These are phyloP conservation scores for Zosterops borbonicus DNA, from an alignment of 2,113 vertebrate species.

Conservation along the genomic window DNA sequence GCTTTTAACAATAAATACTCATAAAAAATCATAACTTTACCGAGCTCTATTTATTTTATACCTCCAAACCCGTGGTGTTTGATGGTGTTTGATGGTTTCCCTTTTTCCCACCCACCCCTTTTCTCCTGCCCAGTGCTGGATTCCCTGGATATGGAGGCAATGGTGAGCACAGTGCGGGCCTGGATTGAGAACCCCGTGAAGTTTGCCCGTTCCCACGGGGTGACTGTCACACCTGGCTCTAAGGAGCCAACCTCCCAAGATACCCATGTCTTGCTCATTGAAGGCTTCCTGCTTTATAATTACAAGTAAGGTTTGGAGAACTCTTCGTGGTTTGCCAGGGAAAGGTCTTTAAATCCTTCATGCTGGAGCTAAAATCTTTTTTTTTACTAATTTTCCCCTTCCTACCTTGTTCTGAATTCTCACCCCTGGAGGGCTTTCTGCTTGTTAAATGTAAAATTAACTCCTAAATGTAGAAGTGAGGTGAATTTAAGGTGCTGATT, in stretches of 20 bases:
- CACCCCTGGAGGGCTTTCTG: fast-evolving
- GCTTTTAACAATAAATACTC: conserved; percentile 19
- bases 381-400: neutral
- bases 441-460: neutral
- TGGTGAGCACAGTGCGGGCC: conserved; percentile 90
- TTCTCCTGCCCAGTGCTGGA: conserved; percentile 75
- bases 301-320: conserved; percentile 77
- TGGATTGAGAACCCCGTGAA: conserved; percentile 89
- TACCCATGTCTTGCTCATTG: conserved; percentile 87
- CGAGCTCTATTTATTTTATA: neutral
- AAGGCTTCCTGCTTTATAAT: conserved; percentile 95
- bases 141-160: conserved; percentile 92
- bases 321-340: neutral
- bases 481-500: neutral
- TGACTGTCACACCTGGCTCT: conserved; percentile 71
- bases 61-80: neutral
- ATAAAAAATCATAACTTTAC: neutral
- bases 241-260: conserved; percentile 63
- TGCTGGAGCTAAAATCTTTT: neutral
- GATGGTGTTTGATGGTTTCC: neutral
- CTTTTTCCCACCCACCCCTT: neutral
- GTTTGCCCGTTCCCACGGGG: conserved; percentile 91
- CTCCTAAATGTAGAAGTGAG: neutral
- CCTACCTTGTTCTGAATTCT: neutral
- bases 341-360: neutral